These are phyloP conservation scores for Smutsia temminckii DNA, from an alignment of 2,797 vertebrate species.

Conservation along the genomic window DNA sequence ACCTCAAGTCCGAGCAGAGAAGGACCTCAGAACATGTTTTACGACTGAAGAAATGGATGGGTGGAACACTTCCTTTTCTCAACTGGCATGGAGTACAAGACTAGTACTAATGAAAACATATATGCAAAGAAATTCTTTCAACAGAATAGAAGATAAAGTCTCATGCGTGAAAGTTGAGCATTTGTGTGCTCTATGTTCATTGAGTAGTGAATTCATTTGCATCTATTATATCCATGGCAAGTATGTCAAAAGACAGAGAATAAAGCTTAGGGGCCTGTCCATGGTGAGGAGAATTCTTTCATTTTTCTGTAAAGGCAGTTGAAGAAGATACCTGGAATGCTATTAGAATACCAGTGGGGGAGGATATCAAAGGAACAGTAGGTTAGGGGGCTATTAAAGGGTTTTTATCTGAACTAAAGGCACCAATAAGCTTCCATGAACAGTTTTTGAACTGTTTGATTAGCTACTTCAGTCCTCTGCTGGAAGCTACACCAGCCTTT, in stretches of 20 bases:
- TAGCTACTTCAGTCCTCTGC: background rate
- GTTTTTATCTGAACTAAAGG: background rate
- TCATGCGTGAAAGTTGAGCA: slow-evolving; percentile 1
- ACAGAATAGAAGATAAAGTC: background rate
- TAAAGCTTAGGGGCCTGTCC: background rate
- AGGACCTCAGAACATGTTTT: background rate
- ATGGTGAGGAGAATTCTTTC: background rate
- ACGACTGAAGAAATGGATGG: background rate
- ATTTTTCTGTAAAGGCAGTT: background rate
- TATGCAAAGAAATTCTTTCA: background rate
- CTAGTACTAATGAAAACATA: background rate
- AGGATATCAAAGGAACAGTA: background rate
- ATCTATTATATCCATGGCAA: background rate
- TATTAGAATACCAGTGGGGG: background rate
- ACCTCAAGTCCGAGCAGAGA: background rate
- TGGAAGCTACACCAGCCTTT: background rate
- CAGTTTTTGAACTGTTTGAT: background rate
- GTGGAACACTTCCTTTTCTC: background rate
- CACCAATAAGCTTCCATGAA: background rate
- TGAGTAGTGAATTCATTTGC: background rate
- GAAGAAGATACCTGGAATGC: background rate
- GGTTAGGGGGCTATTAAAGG: background rate
- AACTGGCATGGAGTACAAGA: background rate
- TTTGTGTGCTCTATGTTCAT: background rate
- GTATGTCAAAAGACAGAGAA: background rate